A percentile compares a stretch with the other conserved stretches of the same genome.
Conservation (phyloP, 2,888 invertebrate genomes). For the Leucozona laternaria region DNA sequence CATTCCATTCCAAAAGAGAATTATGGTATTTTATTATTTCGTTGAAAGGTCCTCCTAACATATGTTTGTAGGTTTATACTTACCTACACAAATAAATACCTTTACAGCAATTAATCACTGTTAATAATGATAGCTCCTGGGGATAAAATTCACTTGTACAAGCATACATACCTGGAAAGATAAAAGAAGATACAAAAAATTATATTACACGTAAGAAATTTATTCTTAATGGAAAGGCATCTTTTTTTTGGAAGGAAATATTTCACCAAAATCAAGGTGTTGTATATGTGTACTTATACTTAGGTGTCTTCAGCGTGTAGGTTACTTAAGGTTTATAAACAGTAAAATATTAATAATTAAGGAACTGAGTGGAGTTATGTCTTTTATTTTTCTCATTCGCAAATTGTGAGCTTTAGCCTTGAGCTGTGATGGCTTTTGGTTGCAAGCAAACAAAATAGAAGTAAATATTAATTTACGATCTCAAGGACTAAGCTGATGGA, state of each 20-base stretch:
- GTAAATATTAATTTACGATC: conserved; percentile 61
- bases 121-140: conserved; percentile 47
- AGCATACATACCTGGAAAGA: conserved; percentile 65
- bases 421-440: neutral
- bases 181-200: conserved; percentile 20
- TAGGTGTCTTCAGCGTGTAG: neutral
- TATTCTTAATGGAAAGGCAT: conserved; percentile 8
- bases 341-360: conserved; percentile 37
- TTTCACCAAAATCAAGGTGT: conserved; percentile 4
- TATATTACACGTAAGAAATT: conserved; percentile 9
- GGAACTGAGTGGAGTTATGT: conserved; percentile 5
- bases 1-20: conserved; percentile 37
- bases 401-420: neutral
- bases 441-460: neutral
- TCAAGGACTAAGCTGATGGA: conserved; percentile 20
- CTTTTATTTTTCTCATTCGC: neutral
- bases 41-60: conserved; percentile 15
- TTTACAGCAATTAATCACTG: conserved; percentile 66
- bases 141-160: conserved; percentile 33
- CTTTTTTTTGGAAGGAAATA: neutral
- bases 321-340: conserved; percentile 4
- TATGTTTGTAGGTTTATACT: conserved; percentile 3
- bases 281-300: neutral
- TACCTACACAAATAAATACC: conserved; percentile 10
- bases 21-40: conserved; percentile 55